Evolutionary conservation across 2,113 vertebrate species (phyloP).

Genomic region (pig (Sus scrofa)): T2T-Sscrofa CM000814.6:115892001-115892500

Average conservation of each 20-base stretch:
- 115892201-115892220: background rate
- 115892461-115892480: too few relatives aligned
- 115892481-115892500: too few relatives aligned
- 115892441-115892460: too few relatives aligned
- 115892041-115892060: conserved; percentile 13
- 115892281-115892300: background rate
- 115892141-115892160: background rate
- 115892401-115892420: background rate
- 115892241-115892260: background rate
- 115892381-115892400: background rate
- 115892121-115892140: background rate
- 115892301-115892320: background rate
- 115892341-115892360: background rate
- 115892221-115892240: background rate
- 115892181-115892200: background rate
- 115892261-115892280: background rate
- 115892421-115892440: background rate
- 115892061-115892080: conserved; percentile 24
- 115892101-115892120: background rate
- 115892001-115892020: background rate
- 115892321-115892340: background rate
- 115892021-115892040: background rate
- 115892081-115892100: background rate
- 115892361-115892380: background rate
- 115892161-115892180: background rate